Percentiles rank a stretch among this genome's conserved stretches.
Conservation (phyloP, 2,113 vertebrate genomes). For the Tragulus kanchil region DNA sequence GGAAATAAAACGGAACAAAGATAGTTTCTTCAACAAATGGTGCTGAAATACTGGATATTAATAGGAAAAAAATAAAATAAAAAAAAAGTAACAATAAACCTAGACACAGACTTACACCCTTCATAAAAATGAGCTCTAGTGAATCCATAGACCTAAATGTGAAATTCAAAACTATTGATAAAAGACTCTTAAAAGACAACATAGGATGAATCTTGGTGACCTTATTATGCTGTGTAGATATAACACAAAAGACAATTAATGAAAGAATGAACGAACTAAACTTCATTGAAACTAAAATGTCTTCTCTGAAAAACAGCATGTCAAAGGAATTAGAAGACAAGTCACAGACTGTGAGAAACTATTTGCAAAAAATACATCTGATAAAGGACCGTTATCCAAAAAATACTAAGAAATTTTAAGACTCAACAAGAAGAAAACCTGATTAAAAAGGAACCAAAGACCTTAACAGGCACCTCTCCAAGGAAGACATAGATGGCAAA, state of each 20-base stretch:
- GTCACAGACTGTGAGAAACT: not conserved
- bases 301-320: not conserved
- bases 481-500: not conserved
- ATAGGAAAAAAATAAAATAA: not conserved
- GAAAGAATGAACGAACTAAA: not conserved
- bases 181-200: not conserved
- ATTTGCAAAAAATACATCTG: not conserved
- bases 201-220: not conserved
- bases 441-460: not conserved
- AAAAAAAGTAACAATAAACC: too few species aligned
- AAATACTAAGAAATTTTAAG: not conserved
- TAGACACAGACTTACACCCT: not conserved
- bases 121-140: not conserved
- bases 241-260: not conserved
- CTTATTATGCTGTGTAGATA: not conserved
- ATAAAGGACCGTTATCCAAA: not conserved
- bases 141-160: not conserved
- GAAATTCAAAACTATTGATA: not conserved
- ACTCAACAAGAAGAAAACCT: not conserved
- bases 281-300: not conserved
- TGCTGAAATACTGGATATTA: not conserved
- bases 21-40: not conserved
- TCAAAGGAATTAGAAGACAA: slow-evolving; percentile 6
- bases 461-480: not conserved
- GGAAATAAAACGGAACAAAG: not conserved